Percentiles rank a stretch among this genome's conserved stretches.
These are phyloP conservation scores for Mus caroli DNA, from an alignment of 2,797 vertebrate species.

Conservation along the genomic window DNA sequence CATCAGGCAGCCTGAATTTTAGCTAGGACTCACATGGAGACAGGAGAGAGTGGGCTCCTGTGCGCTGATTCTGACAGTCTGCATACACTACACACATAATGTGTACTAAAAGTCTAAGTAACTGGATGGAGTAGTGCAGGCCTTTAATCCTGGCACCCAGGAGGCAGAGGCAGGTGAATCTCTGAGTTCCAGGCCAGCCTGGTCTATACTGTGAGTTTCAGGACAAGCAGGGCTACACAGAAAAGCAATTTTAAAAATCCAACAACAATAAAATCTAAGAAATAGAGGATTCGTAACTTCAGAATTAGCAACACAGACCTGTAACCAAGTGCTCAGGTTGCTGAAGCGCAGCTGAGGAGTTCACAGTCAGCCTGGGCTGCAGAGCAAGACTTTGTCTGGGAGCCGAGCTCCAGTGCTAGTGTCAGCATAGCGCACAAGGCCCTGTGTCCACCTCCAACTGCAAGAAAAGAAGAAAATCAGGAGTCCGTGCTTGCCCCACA, in stretches of 20 bases:
- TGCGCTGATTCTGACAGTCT: not conserved
- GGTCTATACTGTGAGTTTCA: not conserved
- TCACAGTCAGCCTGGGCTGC: not conserved
- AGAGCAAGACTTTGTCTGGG: not conserved
- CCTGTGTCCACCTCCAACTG: not conserved
- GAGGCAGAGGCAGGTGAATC: not conserved
- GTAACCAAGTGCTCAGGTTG: not conserved
- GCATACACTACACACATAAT: not conserved
- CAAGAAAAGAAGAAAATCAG: conserved; percentile 25
- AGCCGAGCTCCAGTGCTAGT: not conserved
- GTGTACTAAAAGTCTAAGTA: not conserved
- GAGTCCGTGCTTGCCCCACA: not conserved
- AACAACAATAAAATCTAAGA: not conserved
- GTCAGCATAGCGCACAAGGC: not conserved
- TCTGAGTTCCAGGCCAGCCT: not conserved
- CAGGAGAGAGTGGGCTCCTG: not conserved
- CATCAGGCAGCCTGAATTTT: not conserved
- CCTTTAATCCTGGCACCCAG: not conserved
- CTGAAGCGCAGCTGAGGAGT: not conserved
- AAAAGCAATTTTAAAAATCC: not conserved
- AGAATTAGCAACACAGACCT: not conserved
- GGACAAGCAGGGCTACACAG: not conserved
- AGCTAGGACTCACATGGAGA: not conserved
- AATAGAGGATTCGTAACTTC: not conserved
- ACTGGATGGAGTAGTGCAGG: not conserved